Evolutionary conservation across 2,888 invertebrate genomes (phyloP).

Genomic region (Seira sanloemensis): DNA sequence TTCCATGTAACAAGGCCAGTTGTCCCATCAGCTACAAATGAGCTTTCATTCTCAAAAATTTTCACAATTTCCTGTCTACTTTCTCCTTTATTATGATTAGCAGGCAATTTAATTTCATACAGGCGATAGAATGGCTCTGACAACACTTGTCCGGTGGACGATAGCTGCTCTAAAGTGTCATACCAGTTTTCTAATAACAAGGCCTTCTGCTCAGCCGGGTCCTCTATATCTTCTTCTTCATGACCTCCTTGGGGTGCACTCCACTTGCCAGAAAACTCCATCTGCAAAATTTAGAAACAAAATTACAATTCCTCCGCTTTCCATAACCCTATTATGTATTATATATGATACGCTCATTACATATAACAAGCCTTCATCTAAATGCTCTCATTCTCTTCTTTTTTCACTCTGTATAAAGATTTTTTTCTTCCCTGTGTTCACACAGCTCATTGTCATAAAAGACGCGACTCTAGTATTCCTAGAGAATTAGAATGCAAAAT

Average conservation of each 20-base stretch:
- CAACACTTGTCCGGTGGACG: slow-evolving; percentile 32
- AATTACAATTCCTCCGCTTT: not conserved
- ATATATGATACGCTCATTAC: not conserved
- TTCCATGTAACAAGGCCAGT: slow-evolving; percentile 70
- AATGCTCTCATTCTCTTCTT: not conserved
- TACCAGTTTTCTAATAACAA: slow-evolving; percentile 61
- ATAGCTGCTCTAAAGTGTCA: slow-evolving; percentile 47
- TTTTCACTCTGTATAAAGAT: not conserved
- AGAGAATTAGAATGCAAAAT: not conserved
- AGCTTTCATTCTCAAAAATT: slow-evolving; percentile 64
- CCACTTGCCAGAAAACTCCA: slow-evolving; percentile 33
- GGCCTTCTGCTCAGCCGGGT: slow-evolving; percentile 22
- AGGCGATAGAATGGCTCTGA: slow-evolving; percentile 65
- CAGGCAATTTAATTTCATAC: slow-evolving; percentile 55
- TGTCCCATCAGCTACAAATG: slow-evolving; percentile 68
- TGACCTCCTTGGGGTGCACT: slow-evolving; percentile 37
- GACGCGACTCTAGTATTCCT: too few relatives aligned
- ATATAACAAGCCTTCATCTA: not conserved
- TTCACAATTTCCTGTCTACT: slow-evolving; percentile 49
- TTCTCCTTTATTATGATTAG: slow-evolving; percentile 32
- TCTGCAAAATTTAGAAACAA: slow-evolving; percentile 33
- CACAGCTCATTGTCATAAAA: too few relatives aligned
- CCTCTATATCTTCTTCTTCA: not conserved
- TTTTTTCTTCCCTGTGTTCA: too few relatives aligned
- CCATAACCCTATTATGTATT: not conserved